A percentile compares a stretch with the other conserved stretches of the same genome.
phyloP scores from a whole-genome alignment of 2,797 vertebrate genomes.

The Chloroceryle amazona region DNA sequence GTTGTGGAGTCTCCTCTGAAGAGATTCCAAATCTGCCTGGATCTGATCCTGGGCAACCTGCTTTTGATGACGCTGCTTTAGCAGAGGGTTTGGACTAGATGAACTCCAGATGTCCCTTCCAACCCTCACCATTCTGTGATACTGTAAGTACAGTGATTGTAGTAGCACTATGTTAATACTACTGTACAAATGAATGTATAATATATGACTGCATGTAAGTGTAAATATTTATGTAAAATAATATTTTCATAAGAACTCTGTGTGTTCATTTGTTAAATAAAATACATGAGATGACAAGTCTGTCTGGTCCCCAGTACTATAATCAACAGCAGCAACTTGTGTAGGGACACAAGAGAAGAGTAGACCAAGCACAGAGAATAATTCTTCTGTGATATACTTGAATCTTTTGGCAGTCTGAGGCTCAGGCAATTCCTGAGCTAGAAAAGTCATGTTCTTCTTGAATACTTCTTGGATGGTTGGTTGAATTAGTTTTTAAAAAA shows the following conservation, averaged over 20 bases:
- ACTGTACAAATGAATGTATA: not conserved
- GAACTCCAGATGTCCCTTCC: not conserved
- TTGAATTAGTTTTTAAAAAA: not conserved
- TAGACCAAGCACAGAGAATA: not conserved
- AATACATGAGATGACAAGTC: not conserved
- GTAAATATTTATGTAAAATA: not conserved
- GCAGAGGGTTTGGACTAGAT: not conserved
- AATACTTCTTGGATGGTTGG: fast-evolving
- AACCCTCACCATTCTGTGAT: not conserved
- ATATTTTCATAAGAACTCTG: not conserved
- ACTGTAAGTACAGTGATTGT: not conserved
- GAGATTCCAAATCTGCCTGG: not conserved
- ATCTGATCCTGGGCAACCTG: not conserved
- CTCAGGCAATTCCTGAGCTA: not conserved
- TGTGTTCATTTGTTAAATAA: not conserved
- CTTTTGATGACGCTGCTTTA: not conserved
- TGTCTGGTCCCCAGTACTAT: not conserved
- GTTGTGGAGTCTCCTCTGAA: not conserved
- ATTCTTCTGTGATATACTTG: not conserved
- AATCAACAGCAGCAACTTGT: not conserved
- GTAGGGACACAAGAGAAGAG: not conserved
- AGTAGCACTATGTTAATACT: not conserved
- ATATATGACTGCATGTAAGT: not conserved
- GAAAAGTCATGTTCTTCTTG: not conserved
- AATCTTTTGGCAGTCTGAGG: not conserved